These are phyloP conservation scores for Polypterus bichir DNA, from an alignment of 2,113 vertebrate genomes.

Conservation along the genomic window DNA sequence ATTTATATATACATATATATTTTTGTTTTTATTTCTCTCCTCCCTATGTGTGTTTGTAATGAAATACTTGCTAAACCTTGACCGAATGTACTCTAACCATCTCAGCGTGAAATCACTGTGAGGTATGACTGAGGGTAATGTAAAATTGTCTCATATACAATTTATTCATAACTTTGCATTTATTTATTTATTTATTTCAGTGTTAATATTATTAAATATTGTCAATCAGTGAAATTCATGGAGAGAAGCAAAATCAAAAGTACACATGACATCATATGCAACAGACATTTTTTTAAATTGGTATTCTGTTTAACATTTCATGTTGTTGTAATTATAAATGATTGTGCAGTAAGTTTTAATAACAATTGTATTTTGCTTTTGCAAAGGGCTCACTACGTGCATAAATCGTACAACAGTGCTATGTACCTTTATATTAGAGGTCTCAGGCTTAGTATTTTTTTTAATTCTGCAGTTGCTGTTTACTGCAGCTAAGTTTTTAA, in stretches of 20 bases:
- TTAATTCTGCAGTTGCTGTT: no score
- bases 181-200: background rate
- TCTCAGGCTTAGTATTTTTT: no score
- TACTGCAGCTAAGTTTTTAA: no score
- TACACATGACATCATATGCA: background rate
- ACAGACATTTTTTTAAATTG: no score
- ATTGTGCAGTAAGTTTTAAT: no score
- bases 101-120: slow-evolving; percentile 77
- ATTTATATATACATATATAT: background rate
- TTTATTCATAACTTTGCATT: background rate
- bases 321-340: no score
- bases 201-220: background rate
- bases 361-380: no score
- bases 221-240: slow-evolving; percentile 3
- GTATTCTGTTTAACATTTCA: no score
- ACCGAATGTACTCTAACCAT: slow-evolving; percentile 45
- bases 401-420: no score
- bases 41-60: background rate
- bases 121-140: slow-evolving; percentile 49
- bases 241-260: slow-evolving; percentile 1
- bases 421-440: no score
- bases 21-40: slow-evolving; percentile 25
- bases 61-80: slow-evolving; percentile 31
- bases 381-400: no score
- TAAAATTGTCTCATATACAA: background rate